Evolutionary conservation across 2,888 invertebrate genomes (phyloP).

Genomic region (Meteorus cinctellus): DNA sequence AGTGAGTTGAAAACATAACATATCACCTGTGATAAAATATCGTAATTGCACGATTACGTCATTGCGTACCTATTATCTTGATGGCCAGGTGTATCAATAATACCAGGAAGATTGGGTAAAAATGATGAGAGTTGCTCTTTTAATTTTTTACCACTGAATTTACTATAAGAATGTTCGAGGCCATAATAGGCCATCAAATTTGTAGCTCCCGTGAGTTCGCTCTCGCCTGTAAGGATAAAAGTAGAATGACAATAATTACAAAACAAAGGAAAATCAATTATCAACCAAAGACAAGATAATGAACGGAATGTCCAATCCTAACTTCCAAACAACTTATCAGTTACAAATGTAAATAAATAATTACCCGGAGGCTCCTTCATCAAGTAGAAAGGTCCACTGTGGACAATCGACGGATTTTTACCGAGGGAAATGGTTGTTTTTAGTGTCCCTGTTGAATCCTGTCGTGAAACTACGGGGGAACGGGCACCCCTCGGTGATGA

Average conservation of each 20-base stretch:
- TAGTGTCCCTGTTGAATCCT: slow-evolving; percentile 97
- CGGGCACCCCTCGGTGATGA: slow-evolving; percentile 94
- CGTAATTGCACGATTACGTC: slow-evolving; percentile 4
- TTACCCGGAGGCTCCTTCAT: slow-evolving; percentile 96
- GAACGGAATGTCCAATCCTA: no score
- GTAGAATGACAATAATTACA: neutral
- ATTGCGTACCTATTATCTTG: slow-evolving; percentile 78
- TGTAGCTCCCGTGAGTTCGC: slow-evolving; percentile 95
- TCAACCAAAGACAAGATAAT: neutral
- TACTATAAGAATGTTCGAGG: slow-evolving; percentile 97
- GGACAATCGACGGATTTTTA: slow-evolving; percentile 97
- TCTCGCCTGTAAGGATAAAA: slow-evolving; percentile 80
- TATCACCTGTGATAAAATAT: neutral
- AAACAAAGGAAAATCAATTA: slow-evolving; percentile 20
- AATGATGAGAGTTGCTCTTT: slow-evolving; percentile 97
- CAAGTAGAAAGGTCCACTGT: slow-evolving; percentile 98
- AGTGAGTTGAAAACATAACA: slow-evolving; percentile 21
- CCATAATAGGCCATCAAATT: slow-evolving; percentile 98
- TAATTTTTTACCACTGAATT: slow-evolving; percentile 96
- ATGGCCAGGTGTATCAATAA: slow-evolving; percentile 92
- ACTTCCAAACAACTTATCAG: neutral
- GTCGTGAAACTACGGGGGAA: slow-evolving; percentile 95
- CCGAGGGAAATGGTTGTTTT: slow-evolving; percentile 98
- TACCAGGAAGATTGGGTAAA: slow-evolving; percentile 94
- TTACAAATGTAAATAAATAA: slow-evolving; percentile 25